A percentile compares a stretch with the other conserved stretches of the same genome.
phyloP scores from a whole-genome alignment of 2,797 vertebrate species.

The Hylomyscus alleni region DNA sequence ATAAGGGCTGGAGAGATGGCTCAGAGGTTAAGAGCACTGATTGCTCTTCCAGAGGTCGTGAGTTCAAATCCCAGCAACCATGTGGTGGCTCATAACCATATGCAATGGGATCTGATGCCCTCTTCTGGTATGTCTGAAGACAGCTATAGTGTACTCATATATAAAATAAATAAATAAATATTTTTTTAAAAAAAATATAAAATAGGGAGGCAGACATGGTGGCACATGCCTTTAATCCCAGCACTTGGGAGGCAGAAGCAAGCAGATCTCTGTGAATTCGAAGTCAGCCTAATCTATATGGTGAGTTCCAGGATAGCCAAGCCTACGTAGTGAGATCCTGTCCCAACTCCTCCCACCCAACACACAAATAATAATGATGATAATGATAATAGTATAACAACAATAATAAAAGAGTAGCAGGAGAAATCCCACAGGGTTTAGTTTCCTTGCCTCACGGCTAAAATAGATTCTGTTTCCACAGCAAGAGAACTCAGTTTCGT shows the following conservation, averaged over 20 bases:
- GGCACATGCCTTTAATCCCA: not conserved
- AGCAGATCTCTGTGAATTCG: not conserved
- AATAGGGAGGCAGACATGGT: not conserved
- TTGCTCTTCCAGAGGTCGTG: no score
- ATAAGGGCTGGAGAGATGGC: not conserved
- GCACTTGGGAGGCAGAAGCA: not conserved
- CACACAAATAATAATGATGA: not conserved
- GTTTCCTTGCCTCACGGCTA: not conserved
- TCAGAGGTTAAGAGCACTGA: no score
- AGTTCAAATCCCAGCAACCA: no score
- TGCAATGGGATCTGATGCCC: no score
- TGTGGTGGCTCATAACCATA: no score
- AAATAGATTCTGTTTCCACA: not conserved
- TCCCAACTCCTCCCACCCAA: not conserved
- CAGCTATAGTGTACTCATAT: no score
- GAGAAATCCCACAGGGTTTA: fast-evolving
- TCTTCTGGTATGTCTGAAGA: no score
- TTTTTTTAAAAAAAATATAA: no score
- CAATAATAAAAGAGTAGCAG: not conserved
- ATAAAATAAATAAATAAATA: no score
- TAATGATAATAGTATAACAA: no score
- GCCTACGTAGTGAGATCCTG: no score
- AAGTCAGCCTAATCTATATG: not conserved
- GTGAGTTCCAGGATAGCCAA: not conserved
- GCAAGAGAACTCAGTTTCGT: not conserved